These are phyloP conservation scores for Pteropus alecto DNA, from an alignment of 2,113 vertebrate genomes.

Conservation along the genomic window DNA sequence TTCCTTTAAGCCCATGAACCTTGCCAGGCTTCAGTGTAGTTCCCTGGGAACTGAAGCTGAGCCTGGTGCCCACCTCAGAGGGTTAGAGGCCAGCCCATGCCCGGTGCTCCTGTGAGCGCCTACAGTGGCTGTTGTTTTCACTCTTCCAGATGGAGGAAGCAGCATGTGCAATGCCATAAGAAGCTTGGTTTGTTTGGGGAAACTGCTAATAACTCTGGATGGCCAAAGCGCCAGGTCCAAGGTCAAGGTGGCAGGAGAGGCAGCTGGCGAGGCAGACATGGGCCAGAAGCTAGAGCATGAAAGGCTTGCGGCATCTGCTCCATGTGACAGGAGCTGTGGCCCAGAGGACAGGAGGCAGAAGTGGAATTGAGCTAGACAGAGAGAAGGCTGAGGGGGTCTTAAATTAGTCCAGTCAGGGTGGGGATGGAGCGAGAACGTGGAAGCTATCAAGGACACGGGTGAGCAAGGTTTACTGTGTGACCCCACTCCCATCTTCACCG, in stretches of 20 bases:
- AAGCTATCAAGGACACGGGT: neutral
- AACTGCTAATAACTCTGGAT: neutral
- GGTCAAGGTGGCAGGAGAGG: neutral
- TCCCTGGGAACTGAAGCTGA: neutral
- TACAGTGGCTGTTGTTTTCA: fast-evolving
- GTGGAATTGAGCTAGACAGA: neutral
- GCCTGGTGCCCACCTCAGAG: neutral
- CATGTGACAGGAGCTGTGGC: neutral
- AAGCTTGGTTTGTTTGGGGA: neutral
- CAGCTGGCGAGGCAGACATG: fast-evolving
- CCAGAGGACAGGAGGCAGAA: fast-evolving
- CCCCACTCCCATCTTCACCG: fast-evolving
- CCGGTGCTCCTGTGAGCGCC: fast-evolving
- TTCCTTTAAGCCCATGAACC: fast-evolving
- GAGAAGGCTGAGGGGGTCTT: neutral
- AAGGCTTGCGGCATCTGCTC: neutral
- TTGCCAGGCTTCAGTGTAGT: neutral
- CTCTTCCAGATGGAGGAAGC: neutral
- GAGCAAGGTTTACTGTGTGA: neutral
- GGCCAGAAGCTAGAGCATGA: neutral
- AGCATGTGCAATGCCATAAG: fast-evolving
- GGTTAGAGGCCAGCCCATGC: fast-evolving
- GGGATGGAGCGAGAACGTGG: neutral
- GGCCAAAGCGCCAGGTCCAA: neutral
- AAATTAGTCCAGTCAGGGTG: too few species aligned